Evolutionary conservation across 2,888 invertebrate species (phyloP).

Genomic region (Euzophera pinguis): DNA sequence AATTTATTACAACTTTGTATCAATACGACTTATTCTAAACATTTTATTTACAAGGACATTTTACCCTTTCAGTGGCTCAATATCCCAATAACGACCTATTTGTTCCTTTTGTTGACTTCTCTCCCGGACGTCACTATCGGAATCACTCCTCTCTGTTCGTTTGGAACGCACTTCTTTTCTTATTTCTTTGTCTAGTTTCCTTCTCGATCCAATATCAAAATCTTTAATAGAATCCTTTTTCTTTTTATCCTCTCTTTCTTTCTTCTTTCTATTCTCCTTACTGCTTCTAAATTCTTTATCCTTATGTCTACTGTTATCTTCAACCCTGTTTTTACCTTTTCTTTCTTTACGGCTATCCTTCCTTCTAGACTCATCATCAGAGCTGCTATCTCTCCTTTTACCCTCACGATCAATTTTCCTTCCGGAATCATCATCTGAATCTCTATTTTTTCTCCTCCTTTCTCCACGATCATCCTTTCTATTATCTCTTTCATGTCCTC

Average conservation of each 20-base stretch:
- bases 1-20: background rate
- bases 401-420: slow-evolving; percentile 9
- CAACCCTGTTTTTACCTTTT: background rate
- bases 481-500: slow-evolving; percentile 15
- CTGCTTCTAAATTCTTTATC: background rate
- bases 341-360: background rate
- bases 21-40: background rate
- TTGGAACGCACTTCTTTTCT: background rate
- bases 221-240: background rate
- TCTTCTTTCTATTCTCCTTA: slow-evolving; percentile 4
- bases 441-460: background rate
- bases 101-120: background rate
- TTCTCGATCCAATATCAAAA: background rate
- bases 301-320: background rate
- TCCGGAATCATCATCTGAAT: slow-evolving; percentile 3
- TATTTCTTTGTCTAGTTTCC: background rate
- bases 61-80: slow-evolving; percentile 1
- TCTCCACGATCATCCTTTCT: slow-evolving; percentile 13
- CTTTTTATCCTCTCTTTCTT: background rate
- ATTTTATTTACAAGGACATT: background rate
- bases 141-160: background rate
- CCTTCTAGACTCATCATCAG: slow-evolving; percentile 4
- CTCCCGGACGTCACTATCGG: background rate
- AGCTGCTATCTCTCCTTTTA: background rate
- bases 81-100: background rate